Percentiles rank a stretch among this genome's conserved stretches.
phyloP scores from a whole-genome alignment of 2,113 vertebrate genomes.

The Oryzias woworae region DNA sequence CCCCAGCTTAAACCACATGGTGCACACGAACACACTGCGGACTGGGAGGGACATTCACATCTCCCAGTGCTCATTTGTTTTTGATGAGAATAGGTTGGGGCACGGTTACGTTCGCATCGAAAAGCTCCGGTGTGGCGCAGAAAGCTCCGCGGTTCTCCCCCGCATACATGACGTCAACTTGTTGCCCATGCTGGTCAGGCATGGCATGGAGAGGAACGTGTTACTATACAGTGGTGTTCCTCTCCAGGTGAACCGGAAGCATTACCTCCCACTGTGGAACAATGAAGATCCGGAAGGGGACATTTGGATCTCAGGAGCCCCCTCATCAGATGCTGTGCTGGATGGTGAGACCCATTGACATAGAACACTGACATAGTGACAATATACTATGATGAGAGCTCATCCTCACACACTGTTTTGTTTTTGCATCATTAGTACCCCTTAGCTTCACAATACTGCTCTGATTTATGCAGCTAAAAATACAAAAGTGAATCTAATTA shows the following conservation, averaged over 20 bases:
- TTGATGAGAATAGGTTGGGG: slow-evolving; percentile 79
- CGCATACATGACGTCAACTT: neutral
- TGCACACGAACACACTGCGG: slow-evolving; percentile 77
- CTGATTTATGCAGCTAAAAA: no score
- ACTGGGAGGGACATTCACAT: slow-evolving; percentile 75
- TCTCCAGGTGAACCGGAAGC: slow-evolving; percentile 72
- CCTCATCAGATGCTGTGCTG: slow-evolving; percentile 58
- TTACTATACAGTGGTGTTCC: slow-evolving; percentile 60
- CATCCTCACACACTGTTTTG: no score
- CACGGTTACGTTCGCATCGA: slow-evolving; percentile 80
- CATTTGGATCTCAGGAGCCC: slow-evolving; percentile 70
- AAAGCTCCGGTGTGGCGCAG: slow-evolving; percentile 38
- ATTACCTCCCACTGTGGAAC: slow-evolving; percentile 90
- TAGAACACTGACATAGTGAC: no score
- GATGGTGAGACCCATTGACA: slow-evolving; percentile 73
- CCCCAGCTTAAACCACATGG: slow-evolving; percentile 69
- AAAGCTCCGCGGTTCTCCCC: neutral
- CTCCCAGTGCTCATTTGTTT: slow-evolving; percentile 75
- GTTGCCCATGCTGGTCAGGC: slow-evolving; percentile 57
- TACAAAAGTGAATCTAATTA: no score
- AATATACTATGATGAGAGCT: no score
- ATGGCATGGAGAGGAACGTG: slow-evolving; percentile 28
- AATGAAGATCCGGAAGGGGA: slow-evolving; percentile 87
- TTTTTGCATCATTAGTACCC: no score
- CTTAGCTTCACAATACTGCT: no score